Base-by-base conservation (phyloP, 2,888 invertebrate genomes). In the Polydrusus cervinus region DNA sequence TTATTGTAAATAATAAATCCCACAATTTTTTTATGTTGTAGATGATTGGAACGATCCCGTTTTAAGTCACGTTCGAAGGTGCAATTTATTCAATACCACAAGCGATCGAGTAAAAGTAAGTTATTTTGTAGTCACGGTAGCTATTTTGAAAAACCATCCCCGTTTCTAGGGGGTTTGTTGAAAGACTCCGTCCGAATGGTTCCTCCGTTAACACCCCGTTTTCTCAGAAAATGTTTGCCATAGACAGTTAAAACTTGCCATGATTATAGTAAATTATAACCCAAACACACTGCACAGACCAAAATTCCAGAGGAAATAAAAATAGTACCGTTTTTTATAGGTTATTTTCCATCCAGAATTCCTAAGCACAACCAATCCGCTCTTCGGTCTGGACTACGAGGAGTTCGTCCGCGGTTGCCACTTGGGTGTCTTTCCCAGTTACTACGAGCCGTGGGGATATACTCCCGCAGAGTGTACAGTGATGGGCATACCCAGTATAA, bases 381-480 rank as follows among this genome's bases (percentile, higher is more conserved):
- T 99, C 0, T 97, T 99, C 87, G 97, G 97, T 0, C 88, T 99
- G 82, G 99, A 99, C 83, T 99, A 99, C 86, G 99, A 99, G 86
- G 99, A 99, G 86, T 99, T 99, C 88, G 99, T 99, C 0, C 91
- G 99, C 30, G 99, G 99, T 6, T 99, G 99, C 82, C 99, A 99
- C 88, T 89, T 99, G 81, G 99, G 99, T 0, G 99, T 99, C 16
- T 99, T 99, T 87, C 99, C 99, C 0, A 98, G 98, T 0, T 99
- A 99, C 88, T 99, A 99, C 86, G 99, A 99, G 86, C 99, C 99
- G 0, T 99, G 99, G 99, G 99, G 99, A 0, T 99, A 99, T 87
- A 99, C 99, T 0, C 99, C 99, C 0, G 99, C 99, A 0, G 99
- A 99, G 87, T 99, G 99, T 84, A 99, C 99, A 0, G 98, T 99